Percentiles rank a stretch among this genome's conserved stretches.
Conservation (phyloP, 2,888 invertebrate species). For the Cephus pygmeus region DNA sequence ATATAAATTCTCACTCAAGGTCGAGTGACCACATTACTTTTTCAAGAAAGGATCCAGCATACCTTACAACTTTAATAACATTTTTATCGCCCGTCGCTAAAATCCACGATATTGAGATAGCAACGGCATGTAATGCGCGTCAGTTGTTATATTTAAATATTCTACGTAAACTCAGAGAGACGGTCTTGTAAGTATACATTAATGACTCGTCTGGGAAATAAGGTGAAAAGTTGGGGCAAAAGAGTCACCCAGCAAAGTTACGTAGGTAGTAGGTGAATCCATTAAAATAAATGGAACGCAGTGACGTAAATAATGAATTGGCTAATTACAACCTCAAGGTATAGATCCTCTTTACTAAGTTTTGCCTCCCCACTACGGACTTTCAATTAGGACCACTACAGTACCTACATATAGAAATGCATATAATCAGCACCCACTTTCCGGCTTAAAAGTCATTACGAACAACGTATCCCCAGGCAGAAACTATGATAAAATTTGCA, state of each 20-base stretch:
- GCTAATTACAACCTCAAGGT: conserved; percentile 40
- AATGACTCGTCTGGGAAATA: neutral
- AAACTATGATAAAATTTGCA: conserved; percentile 6
- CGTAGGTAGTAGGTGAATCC: conserved; percentile 19
- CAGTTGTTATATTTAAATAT: neutral
- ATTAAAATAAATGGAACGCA: conserved; percentile 51
- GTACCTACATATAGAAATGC: neutral
- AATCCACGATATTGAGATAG: neutral
- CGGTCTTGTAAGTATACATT: neutral
- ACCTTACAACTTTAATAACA: neutral
- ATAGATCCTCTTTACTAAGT: neutral
- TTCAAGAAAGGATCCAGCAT: neutral
- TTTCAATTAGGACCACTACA: neutral
- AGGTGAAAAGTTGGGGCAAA: neutral
- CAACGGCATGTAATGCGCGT: neutral
- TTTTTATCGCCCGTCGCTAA: neutral
- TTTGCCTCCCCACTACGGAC: neutral
- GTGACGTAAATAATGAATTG: conserved; percentile 34
- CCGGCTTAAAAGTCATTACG: conserved; percentile 1
- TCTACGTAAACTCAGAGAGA: neutral
- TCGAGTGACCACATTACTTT: neutral
- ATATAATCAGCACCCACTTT: neutral
- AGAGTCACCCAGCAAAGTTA: too few relatives aligned
- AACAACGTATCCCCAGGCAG: neutral
- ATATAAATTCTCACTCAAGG: neutral